Conservation (phyloP, 1,140 invertebrate species). For the Aleiodes sp. region DNA sequence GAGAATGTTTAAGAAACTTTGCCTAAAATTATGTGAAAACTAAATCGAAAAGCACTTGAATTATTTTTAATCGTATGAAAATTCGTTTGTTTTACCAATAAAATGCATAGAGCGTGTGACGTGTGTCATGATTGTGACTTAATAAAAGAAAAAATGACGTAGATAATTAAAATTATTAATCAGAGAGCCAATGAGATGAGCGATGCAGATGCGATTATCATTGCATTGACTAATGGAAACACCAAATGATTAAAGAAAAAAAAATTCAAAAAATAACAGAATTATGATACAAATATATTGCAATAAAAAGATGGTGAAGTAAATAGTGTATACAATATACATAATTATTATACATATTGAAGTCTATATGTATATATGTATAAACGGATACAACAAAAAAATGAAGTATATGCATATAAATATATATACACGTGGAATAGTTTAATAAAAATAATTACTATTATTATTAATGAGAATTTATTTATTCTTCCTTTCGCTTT, state of each 20-base stretch:
- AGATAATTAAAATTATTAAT: not conserved
- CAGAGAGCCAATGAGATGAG: not conserved
- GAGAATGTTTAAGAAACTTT: too few relatives aligned
- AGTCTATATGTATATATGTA: constrained; percentile 36
- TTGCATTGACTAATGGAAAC: not conserved
- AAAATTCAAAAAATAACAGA: constrained; percentile 10
- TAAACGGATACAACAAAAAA: constrained; percentile 15
- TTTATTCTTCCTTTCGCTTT: not conserved
- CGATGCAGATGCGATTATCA: not conserved
- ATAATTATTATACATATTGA: constrained; percentile 45
- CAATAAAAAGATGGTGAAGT: constrained; percentile 33
- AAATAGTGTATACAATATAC: constrained; percentile 52
- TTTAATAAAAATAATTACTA: constrained; percentile 52
- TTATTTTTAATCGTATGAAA: too few relatives aligned
- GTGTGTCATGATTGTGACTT: too few relatives aligned
- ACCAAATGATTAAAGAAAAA: constrained; percentile 8
- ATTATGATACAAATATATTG: constrained; percentile 3
- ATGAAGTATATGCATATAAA: constrained; percentile 43
- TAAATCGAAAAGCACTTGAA: too few relatives aligned
- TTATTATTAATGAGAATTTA: constrained; percentile 37
- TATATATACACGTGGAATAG: constrained; percentile 54
- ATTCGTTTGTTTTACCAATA: too few relatives aligned
- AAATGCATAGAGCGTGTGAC: not conserved
- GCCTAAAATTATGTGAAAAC: too few relatives aligned
- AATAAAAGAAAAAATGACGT: not conserved